Conservation (phyloP, 2,888 invertebrate genomes). For the Tetropium fuscum region DNA sequence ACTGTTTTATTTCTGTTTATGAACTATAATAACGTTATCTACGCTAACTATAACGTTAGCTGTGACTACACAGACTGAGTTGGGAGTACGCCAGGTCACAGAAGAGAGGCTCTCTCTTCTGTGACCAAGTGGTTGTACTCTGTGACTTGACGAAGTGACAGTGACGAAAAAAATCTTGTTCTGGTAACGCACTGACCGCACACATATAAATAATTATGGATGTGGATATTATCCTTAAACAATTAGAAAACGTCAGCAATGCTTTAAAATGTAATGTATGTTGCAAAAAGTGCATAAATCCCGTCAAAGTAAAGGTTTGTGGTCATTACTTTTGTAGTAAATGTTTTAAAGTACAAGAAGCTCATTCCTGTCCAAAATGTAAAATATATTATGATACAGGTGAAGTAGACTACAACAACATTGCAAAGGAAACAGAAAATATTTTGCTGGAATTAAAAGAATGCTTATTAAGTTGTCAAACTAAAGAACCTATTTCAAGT, state of each 20-base stretch:
- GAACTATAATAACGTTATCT: too few relatives aligned
- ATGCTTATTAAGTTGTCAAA: too few relatives aligned
- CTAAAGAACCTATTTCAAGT: neutral
- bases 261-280: slow-evolving; percentile 35
- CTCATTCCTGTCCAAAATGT: slow-evolving; percentile 46
- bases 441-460: slow-evolving; percentile 22
- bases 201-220: slow-evolving; percentile 6
- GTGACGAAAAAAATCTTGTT: too few relatives aligned
- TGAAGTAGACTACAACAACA: slow-evolving; percentile 42
- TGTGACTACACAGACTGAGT: too few relatives aligned
- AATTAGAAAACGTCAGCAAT: slow-evolving; percentile 19
- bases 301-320: slow-evolving; percentile 47
- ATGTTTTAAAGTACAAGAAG: slow-evolving; percentile 42
- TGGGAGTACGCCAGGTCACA: too few relatives aligned
- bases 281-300: slow-evolving; percentile 27
- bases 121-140: too few relatives aligned
- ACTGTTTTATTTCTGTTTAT: too few relatives aligned
- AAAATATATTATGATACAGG: slow-evolving; percentile 38
- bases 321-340: slow-evolving; percentile 51
- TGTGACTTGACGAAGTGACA: too few relatives aligned
- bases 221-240: neutral
- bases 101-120: too few relatives aligned
- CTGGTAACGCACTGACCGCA: too few relatives aligned
- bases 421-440: slow-evolving; percentile 34
- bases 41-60: too few relatives aligned